Conservation (phyloP, 2,888 invertebrate species). For the Epinotia brunnichana region DNA sequence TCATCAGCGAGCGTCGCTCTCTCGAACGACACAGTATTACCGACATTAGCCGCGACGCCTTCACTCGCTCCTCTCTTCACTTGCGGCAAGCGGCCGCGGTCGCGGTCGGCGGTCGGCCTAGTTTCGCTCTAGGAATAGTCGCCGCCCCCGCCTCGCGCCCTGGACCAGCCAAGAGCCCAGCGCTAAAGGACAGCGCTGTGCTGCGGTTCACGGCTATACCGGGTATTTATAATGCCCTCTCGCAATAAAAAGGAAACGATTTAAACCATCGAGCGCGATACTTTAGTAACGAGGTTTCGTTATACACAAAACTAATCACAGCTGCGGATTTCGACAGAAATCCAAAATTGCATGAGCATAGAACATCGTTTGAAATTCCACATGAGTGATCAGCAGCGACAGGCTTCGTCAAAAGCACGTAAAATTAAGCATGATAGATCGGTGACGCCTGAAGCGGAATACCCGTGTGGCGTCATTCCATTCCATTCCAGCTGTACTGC, state of each 20-base stretch:
- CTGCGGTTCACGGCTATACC: conserved; percentile 50
- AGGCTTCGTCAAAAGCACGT: background rate
- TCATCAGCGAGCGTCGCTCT: no score
- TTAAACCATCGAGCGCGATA: background rate
- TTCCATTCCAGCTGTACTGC: background rate
- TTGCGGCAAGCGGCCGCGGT: conserved; percentile 49
- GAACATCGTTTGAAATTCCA: background rate
- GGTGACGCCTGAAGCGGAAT: background rate
- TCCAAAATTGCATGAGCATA: background rate
- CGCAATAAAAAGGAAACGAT: conserved; percentile 34
- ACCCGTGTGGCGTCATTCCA: background rate
- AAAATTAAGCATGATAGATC: background rate
- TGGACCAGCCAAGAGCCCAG: conserved; percentile 72
- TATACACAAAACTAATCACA: background rate
- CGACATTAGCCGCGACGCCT: background rate
- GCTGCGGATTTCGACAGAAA: background rate
- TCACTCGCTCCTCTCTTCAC: conserved; percentile 47
- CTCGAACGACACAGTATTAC: no score
- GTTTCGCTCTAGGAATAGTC: conserved; percentile 81
- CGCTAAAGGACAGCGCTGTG: conserved; percentile 69
- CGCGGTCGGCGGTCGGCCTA: conserved; percentile 82
- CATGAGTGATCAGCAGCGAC: background rate
- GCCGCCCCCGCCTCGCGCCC: conserved; percentile 77
- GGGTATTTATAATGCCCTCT: conserved; percentile 20
- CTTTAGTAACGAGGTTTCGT: background rate